These are phyloP conservation scores for Raphicerus campestris DNA, from an alignment of 2,113 vertebrate species.

Conservation along the genomic window DNA sequence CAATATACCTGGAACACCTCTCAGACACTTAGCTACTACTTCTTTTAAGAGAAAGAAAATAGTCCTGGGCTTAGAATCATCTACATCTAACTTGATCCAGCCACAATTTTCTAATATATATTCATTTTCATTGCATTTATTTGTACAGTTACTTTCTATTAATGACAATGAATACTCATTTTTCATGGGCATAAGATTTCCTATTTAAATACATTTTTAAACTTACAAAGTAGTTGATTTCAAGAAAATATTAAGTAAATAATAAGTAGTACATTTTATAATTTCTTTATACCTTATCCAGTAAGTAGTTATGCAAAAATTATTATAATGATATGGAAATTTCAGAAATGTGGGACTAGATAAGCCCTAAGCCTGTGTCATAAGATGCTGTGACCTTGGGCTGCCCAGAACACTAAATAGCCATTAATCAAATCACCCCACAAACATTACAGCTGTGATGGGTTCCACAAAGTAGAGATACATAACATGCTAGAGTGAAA, in stretches of 20 bases:
- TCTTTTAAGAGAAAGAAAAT: neutral
- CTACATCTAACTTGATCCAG: neutral
- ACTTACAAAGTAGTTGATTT: neutral
- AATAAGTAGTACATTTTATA: neutral
- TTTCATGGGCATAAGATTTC: neutral
- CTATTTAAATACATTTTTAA: neutral
- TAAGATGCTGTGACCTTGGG: neutral
- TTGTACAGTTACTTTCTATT: neutral
- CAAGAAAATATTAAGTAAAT: neutral
- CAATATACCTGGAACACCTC: neutral
- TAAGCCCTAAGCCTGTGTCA: neutral
- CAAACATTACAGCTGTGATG: neutral
- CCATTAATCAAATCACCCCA: neutral
- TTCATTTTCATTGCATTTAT: neutral
- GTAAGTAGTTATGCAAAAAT: neutral
- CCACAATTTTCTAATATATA: neutral
- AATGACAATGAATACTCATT: neutral
- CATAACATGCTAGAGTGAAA: neutral
- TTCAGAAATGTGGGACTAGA: neutral
- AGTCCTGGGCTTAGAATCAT: neutral
- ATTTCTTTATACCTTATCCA: neutral
- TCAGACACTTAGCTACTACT: neutral
- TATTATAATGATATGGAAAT: neutral
- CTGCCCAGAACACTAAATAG: neutral
- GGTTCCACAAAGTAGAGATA: neutral